These are phyloP conservation scores for Theonella swinhoei DNA, from an alignment of 37 sponge, comb jelly and placozoan species.

Conservation along the genomic window DNA sequence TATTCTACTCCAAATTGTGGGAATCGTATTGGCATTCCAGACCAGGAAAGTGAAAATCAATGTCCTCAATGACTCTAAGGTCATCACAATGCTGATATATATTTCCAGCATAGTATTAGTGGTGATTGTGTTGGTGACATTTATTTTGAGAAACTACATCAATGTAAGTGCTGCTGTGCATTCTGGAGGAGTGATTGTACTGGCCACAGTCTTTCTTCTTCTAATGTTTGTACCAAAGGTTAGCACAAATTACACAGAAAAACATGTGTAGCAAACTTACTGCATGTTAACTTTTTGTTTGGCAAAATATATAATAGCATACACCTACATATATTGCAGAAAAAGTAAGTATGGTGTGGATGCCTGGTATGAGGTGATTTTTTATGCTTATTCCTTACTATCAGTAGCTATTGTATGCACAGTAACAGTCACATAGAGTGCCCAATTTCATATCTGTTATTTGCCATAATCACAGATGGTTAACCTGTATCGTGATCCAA, in stretches of 20 bases:
- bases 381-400: no score
- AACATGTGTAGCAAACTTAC: no score
- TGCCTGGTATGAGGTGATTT: no score
- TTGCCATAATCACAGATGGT: no score
- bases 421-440: no score
- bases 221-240: slow-evolving; percentile 52
- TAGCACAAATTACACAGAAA: background rate
- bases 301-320: no score
- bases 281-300: no score
- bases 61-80: slow-evolving; percentile 55
- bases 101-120: slow-evolving; percentile 32
- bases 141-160: slow-evolving; percentile 2
- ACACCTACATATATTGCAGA: no score
- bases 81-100: slow-evolving; percentile 38
- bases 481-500: no score
- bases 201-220: slow-evolving; percentile 16
- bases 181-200: slow-evolving; percentile 13
- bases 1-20: slow-evolving; percentile 30
- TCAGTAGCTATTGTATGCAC: no score
- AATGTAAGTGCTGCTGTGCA: slow-evolving; percentile 10
- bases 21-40: slow-evolving; percentile 33
- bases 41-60: slow-evolving; percentile 45
- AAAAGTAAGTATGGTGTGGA: no score
- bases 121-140: slow-evolving; percentile 4
- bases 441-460: no score